A percentile compares a stretch with the other conserved stretches of the same genome.
phyloP scores from a whole-genome alignment of 1,140 invertebrate genomes.

The Oppia nitens region DNA sequence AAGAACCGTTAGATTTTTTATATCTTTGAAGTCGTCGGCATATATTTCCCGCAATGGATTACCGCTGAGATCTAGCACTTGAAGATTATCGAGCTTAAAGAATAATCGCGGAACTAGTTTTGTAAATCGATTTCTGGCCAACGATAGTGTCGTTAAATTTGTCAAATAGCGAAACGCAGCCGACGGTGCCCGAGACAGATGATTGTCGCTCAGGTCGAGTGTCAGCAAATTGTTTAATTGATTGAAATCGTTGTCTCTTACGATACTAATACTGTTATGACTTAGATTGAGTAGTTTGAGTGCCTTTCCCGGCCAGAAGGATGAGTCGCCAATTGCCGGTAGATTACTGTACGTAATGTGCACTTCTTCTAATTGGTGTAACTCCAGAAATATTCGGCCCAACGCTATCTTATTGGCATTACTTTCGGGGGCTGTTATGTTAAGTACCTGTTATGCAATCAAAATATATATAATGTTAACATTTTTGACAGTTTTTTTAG shows the following conservation, averaged over 20 bases:
- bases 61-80: constrained; percentile 48
- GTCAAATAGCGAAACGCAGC: constrained; percentile 49
- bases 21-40: constrained; percentile 27
- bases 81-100: constrained; percentile 44
- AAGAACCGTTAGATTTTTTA: neutral
- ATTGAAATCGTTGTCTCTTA: constrained; percentile 32
- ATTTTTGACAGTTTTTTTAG: too few species aligned
- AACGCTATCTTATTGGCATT: constrained; percentile 48
- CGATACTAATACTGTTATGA: constrained; percentile 52
- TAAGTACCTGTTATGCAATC: constrained; percentile 33
- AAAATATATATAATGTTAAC: too few species aligned
- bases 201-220: constrained; percentile 32
- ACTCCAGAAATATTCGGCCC: constrained; percentile 48
- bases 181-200: constrained; percentile 37
- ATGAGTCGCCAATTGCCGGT: constrained; percentile 54
- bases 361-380: constrained; percentile 48
- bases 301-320: constrained; percentile 43
- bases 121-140: constrained; percentile 49
- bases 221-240: constrained; percentile 30
- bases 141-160: constrained; percentile 43
- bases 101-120: constrained; percentile 48
- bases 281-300: constrained; percentile 45
- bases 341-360: constrained; percentile 54
- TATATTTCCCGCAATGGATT: constrained; percentile 56
- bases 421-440: constrained; percentile 45